Percentiles rank a stretch among this genome's conserved stretches.
Evolutionary conservation across 2,888 invertebrate species (phyloP).

Genomic region (Thyatira batis): DNA sequence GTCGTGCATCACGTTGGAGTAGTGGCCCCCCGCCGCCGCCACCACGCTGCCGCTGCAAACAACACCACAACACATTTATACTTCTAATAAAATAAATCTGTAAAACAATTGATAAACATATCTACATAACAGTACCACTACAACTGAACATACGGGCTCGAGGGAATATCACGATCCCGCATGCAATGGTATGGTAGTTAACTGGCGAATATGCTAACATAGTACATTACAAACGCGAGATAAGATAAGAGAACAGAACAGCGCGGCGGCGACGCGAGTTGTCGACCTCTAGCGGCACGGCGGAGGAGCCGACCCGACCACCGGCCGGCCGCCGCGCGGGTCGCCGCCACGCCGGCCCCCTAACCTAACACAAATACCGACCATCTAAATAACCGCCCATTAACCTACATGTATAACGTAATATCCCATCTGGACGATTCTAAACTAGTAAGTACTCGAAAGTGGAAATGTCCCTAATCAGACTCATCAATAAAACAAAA

Average conservation of each 20-base stretch:
- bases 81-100: slow-evolving; percentile 12
- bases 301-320: slow-evolving; percentile 12
- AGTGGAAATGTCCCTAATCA: not conserved
- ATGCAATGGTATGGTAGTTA: not conserved
- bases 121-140: not conserved
- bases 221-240: not conserved
- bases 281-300: slow-evolving; percentile 33
- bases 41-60: slow-evolving; percentile 61
- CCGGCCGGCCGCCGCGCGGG: slow-evolving; percentile 6
- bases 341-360: slow-evolving; percentile 6
- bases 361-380: not conserved
- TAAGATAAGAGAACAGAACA: not conserved
- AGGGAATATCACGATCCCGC: not conserved
- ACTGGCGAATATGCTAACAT: not conserved
- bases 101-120: not conserved
- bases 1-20: slow-evolving; percentile 93
- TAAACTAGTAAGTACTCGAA: not conserved
- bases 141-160: not conserved
- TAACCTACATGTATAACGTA: not conserved
- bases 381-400: not conserved
- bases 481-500: not conserved
- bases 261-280: slow-evolving; percentile 17
- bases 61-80: slow-evolving; percentile 13
- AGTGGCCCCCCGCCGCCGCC: slow-evolving; percentile 31
- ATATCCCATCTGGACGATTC: not conserved